Conservation (phyloP, 2,113 vertebrate species). For the Tupaia chinensis region DNA sequence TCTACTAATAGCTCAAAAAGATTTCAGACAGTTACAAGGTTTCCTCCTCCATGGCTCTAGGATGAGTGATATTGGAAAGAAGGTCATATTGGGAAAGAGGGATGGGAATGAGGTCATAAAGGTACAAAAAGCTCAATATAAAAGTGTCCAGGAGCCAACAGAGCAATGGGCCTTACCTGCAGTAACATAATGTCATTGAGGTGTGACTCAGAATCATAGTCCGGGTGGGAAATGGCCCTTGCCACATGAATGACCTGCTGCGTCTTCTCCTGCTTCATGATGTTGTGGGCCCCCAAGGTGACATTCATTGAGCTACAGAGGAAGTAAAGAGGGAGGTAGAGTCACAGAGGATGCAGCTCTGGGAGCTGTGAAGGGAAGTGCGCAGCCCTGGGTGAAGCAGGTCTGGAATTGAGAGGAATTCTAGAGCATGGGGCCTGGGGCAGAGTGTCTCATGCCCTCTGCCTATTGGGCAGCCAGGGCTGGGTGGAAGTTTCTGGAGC, state of each 20-base stretch:
- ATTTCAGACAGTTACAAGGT: neutral
- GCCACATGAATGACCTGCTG: neutral
- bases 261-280: rapidly evolving
- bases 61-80: neutral
- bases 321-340: neutral
- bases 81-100: neutral
- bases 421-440: rapidly evolving
- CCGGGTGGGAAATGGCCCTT: neutral
- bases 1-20: neutral
- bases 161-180: neutral
- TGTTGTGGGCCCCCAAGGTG: constrained; percentile 58
- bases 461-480: neutral
- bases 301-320: neutral
- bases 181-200: constrained; percentile 67
- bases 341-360: neutral
- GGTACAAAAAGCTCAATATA: neutral
- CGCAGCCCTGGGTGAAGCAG: rapidly evolving
- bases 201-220: rapidly evolving
- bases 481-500: neutral
- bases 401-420: neutral
- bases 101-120: neutral
- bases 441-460: neutral
- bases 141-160: neutral
- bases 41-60: neutral
- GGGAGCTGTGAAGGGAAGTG: neutral